Base-by-base conservation (phyloP, 2,888 invertebrate genomes). In the Erannis defoliaria region DNA sequence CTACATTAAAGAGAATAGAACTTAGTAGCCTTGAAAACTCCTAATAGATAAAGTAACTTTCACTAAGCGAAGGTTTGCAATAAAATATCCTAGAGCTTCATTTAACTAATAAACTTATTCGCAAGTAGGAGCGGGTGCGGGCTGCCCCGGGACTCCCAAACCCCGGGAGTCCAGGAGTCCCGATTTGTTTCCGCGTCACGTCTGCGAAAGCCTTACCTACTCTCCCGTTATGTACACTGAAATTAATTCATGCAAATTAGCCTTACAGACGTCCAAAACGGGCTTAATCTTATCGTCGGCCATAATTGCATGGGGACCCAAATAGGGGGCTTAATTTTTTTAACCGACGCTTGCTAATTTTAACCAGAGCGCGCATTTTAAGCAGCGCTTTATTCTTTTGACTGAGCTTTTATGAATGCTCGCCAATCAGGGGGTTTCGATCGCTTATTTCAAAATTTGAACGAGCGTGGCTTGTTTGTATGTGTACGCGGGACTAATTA, bases 161-260 rank as follows among this genome's bases (percentile, higher is more conserved):
- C n/a, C n/a, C n/a, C n/a, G n/a, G n/a, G n/a, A n/a, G n/a, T n/a
- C 62, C 63, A 71, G 73, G 77, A 78, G 75, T 78, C 65, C 54
- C 68, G 55, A 79, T 85, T 84, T 68, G 73, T 71, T 81, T 81
- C 67, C 85, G 26, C 58, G 73, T 81, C 85, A 85, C 85, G 85
- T 85, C 73, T 76, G 65, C 62, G 40, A 50, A 62, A 51, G 19
- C 68, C 58, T 67, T 66, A 62, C 65, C 75, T 68, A 78, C 77
- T 78, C 84, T 85, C 80, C 49, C 77, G 82, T 78, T 74, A 76
- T 79, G 80, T 76, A 78, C 64, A 74, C 80, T 79, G 67, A 85
- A 86, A 86, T 85, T 85, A 87, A 86, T 86, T 86, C 80, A 86
- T 87, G 87, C 80, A 86, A 87, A 87, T 83, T 77, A 80, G 75